Conservation (phyloP, 2,113 vertebrate genomes). For the Aspidoscelis tigris region DNA sequence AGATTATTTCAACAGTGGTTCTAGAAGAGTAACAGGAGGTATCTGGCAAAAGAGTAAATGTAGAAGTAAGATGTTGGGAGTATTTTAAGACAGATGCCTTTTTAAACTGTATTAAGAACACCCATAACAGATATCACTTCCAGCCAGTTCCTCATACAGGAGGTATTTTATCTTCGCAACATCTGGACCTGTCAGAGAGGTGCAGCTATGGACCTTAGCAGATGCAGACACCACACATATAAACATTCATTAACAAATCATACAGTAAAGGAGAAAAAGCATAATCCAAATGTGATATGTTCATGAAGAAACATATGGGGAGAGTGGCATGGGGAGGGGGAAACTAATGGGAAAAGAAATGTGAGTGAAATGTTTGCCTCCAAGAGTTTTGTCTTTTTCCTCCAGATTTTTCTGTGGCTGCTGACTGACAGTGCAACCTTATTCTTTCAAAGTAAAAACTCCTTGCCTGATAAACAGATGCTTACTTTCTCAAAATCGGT, state of each 20-base stretch:
- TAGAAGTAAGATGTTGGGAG: slow-evolving; percentile 76
- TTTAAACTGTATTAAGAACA: slow-evolving; percentile 78
- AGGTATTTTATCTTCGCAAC: slow-evolving; percentile 79
- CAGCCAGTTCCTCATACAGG: slow-evolving; percentile 73
- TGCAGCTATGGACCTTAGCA: slow-evolving; percentile 70
- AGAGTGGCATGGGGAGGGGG: neutral
- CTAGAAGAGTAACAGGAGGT: slow-evolving; percentile 50
- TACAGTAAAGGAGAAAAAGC: slow-evolving; percentile 46
- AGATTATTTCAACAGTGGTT: slow-evolving; percentile 37
- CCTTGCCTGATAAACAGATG: slow-evolving; percentile 69
- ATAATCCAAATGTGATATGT: slow-evolving; percentile 65
- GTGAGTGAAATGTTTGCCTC: slow-evolving; percentile 42
- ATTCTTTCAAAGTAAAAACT: slow-evolving; percentile 66
- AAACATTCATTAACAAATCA: slow-evolving; percentile 77
- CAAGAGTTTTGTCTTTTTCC: slow-evolving; percentile 42
- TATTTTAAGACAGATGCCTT: slow-evolving; percentile 79
- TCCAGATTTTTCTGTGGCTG: slow-evolving; percentile 57
- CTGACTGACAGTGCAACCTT: slow-evolving; percentile 65
- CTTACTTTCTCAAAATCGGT: slow-evolving; percentile 67
- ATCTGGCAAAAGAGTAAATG: slow-evolving; percentile 68
- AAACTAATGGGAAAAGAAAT: neutral
- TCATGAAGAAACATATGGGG: slow-evolving; percentile 49
- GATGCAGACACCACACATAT: slow-evolving; percentile 71
- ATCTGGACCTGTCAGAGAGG: slow-evolving; percentile 79
- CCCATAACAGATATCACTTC: slow-evolving; percentile 69